Evolutionary conservation across 2,113 vertebrate genomes (phyloP), one percentile per base, ranked within the genome.

Genomic region (Brachyhypopomus occidentalis): DNA sequence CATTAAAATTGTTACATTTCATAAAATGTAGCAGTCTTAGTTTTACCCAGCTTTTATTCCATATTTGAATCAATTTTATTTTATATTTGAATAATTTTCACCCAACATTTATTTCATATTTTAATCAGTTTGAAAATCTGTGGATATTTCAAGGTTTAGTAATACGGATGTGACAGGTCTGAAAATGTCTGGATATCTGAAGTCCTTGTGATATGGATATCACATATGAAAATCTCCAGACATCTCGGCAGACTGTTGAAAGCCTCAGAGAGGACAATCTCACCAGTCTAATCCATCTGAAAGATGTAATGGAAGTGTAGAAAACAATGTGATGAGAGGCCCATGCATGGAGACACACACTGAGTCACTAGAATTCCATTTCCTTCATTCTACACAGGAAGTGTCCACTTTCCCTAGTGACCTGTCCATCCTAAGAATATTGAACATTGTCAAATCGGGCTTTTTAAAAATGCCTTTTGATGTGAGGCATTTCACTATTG

Each of bases 271-370:
- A 41, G 6, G 74, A 75, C 30, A 25, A 4, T 56, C 56, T 67
- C 36, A 52, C 64, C 41, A 70, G 72, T 56, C 38, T 76, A 80
- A 84, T 80, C 82, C 72, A 41, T 79, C 64, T 4, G 16, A 72
- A 72, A 64, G 67, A 75, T 70, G 73, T 63, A n/a, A 36, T 70
- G 64, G 78, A 70, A 74, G 71, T 6, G 55, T 34, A 60, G 75
- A 59, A 72, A 45, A 64, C 78, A 81, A 78, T 81, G 45, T 48
- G 78, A 77, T 72, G 56, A 80, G 69, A n/a, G 63, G 41, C 5
- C 1, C 56, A 80, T 45, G 60, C 73, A 67, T 56, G 38, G 77
- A 67, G 76, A 75, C 55, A n/a, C 67, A 14, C 25, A 23, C 48
- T 48, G 60, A 72, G 81, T 58, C 75, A 78, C 59, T 48, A 83